A percentile compares a stretch with the other conserved stretches of the same genome.
These are phyloP conservation scores for Trichomycterus rosablanca DNA, from an alignment of 2,113 vertebrate species.

Conservation along the genomic window DNA sequence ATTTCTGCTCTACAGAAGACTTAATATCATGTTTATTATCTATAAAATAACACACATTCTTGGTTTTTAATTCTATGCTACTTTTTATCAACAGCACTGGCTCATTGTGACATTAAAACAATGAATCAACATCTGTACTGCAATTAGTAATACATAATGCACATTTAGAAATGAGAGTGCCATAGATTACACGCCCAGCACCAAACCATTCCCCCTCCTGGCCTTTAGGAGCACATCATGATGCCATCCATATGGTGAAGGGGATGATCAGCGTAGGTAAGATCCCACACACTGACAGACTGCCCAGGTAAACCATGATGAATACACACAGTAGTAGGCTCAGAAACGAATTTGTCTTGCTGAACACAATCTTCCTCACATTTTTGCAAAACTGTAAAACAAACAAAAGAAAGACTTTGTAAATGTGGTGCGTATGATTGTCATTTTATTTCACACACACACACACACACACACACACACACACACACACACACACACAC, in stretches of 20 bases:
- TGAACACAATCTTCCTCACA: conserved; percentile 65
- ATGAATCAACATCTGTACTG: neutral
- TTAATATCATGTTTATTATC: too few relatives aligned
- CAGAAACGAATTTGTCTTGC: conserved; percentile 58
- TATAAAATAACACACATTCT: too few relatives aligned
- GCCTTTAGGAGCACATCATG: conserved; percentile 40
- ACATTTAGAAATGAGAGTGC: too few relatives aligned
- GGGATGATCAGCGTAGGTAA: conserved; percentile 56
- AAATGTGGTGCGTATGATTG: too few relatives aligned
- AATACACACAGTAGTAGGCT: conserved; percentile 55
- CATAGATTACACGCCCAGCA: neutral
- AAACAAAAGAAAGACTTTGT: neutral
- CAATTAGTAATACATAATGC: too few relatives aligned
- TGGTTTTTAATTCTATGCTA: too few relatives aligned
- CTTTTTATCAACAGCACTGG: neutral
- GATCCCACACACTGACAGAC: conserved; percentile 47
- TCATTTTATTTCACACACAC: too few relatives aligned
- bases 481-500: too few relatives aligned
- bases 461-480: too few relatives aligned
- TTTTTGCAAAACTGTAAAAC: conserved; percentile 66
- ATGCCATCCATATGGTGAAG: conserved; percentile 75
- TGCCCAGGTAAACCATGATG: conserved; percentile 52
- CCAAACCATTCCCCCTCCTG: neutral
- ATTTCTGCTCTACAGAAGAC: too few relatives aligned
- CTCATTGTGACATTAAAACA: neutral